Conservation (phyloP, 2,888 invertebrate genomes). For the Alsophila aescularia region DNA sequence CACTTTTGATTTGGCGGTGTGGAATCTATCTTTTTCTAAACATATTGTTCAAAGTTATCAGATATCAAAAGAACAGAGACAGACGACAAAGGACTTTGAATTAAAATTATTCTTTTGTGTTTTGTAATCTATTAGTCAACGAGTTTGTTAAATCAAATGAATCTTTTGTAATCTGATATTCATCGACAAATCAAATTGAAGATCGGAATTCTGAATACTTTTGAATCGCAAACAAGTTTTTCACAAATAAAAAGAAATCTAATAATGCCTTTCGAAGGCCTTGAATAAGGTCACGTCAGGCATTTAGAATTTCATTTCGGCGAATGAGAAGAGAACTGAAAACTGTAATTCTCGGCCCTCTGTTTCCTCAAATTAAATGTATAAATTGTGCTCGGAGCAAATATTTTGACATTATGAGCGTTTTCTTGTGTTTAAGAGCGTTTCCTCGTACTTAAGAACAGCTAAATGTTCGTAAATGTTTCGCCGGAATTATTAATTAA, state of each 20-base stretch:
- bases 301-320: neutral
- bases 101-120: too few species aligned
- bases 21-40: too few species aligned
- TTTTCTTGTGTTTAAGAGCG: neutral
- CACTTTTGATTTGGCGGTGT: too few species aligned
- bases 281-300: neutral
- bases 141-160: too few species aligned
- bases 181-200: neutral
- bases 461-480: neutral
- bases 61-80: too few species aligned
- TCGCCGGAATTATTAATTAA: neutral
- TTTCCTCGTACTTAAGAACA: neutral
- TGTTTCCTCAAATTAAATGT: constrained; percentile 14
- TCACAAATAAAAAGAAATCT: neutral
- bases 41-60: too few species aligned
- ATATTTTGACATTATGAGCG: neutral
- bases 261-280: neutral
- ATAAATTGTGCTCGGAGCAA: constrained; percentile 5
- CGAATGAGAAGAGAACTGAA: neutral
- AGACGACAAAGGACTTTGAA: too few species aligned
- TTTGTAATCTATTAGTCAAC: too few species aligned
- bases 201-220: neutral
- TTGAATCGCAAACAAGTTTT: neutral
- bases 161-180: neutral
- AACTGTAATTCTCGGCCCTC: neutral